These are phyloP conservation scores for Uria lomvia DNA, from an alignment of 2,113 vertebrate genomes.

Conservation along the genomic window DNA sequence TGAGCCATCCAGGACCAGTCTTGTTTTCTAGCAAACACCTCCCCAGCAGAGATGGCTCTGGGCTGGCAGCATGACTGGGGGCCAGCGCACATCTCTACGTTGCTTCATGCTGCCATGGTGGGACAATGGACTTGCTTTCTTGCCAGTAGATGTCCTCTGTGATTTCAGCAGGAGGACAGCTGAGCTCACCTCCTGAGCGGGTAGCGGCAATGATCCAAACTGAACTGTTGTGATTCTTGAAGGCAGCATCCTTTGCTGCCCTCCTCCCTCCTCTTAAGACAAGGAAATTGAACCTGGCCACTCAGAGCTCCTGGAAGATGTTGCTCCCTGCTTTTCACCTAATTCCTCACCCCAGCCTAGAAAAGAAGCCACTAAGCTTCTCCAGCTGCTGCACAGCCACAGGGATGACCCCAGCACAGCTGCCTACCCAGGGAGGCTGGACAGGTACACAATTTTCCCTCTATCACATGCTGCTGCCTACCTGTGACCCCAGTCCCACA, in stretches of 20 bases:
- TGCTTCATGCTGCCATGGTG: accelerated
- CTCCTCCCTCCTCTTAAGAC: not conserved
- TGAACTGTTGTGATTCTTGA: not conserved
- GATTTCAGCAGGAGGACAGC: not conserved
- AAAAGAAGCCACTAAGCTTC: not conserved
- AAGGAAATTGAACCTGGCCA: not conserved
- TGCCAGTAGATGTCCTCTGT: not conserved
- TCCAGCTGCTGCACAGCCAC: not conserved
- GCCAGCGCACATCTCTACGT: accelerated
- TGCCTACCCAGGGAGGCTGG: not conserved
- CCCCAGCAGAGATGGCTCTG: accelerated
- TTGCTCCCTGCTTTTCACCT: not conserved
- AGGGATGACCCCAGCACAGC: not conserved
- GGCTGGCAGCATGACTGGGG: accelerated
- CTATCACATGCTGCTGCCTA: not conserved
- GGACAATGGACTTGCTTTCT: accelerated
- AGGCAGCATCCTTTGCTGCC: not conserved
- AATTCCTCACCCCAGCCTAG: not conserved
- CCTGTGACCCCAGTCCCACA: not conserved
- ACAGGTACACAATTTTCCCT: not conserved
- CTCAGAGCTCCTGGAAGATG: not conserved
- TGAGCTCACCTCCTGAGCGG: not conserved
- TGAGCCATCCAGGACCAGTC: not conserved
- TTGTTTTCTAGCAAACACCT: not conserved
- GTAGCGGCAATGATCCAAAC: not conserved